phyloP scores from a whole-genome alignment of 1,140 invertebrate genomes.

The Panonychus citri region DNA sequence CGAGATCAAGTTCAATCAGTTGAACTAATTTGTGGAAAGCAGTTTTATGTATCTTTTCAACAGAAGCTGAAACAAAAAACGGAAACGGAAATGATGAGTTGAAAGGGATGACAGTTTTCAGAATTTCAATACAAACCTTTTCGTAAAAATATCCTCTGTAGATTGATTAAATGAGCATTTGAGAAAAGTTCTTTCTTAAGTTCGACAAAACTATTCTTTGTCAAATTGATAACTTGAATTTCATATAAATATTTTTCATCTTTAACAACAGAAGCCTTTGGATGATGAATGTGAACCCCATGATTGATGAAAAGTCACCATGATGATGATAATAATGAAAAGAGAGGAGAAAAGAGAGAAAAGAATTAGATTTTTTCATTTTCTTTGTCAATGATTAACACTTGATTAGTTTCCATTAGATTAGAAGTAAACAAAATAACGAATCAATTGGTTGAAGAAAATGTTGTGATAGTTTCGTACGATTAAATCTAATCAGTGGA shows the following conservation, averaged over 20 bases:
- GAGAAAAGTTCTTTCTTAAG: constrained; percentile 49
- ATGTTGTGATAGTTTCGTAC: too few relatives aligned
- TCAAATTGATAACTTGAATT: constrained; percentile 69
- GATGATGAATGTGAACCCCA: not conserved
- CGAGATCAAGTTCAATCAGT: constrained; percentile 46
- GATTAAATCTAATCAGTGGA: too few relatives aligned
- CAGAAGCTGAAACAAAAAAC: constrained; percentile 21
- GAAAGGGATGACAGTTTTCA: too few relatives aligned
- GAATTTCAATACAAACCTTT: too few relatives aligned
- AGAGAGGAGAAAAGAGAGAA: too few relatives aligned
- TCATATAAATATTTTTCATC: constrained; percentile 21
- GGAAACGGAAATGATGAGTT: not conserved
- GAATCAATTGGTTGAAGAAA: too few relatives aligned
- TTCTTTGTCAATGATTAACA: too few relatives aligned
- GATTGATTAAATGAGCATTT: constrained; percentile 46
- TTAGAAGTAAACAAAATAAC: too few relatives aligned
- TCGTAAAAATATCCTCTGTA: constrained; percentile 52
- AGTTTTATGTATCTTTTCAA: constrained; percentile 54
- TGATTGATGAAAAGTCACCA: not conserved
- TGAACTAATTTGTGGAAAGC: constrained; percentile 16
- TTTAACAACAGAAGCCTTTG: not conserved
- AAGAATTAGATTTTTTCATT: too few relatives aligned
- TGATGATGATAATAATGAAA: not conserved
- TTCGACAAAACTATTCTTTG: constrained; percentile 56
- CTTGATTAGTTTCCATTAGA: too few relatives aligned